These are phyloP conservation scores for Prionace glauca DNA, from an alignment of 2,797 vertebrate genomes.

Conservation along the genomic window DNA sequence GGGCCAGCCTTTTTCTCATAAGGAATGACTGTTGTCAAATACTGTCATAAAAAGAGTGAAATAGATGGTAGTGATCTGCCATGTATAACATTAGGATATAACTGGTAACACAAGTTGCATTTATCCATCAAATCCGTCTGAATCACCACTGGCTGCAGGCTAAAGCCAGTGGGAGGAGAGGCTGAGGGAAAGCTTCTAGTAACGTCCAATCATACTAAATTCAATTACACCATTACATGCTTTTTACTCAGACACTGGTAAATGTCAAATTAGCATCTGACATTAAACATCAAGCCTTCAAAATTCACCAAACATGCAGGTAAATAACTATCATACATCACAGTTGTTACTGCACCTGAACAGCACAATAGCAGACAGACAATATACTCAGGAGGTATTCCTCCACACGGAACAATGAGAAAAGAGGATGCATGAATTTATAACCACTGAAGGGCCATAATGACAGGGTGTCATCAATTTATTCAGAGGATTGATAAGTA, in stretches of 20 bases:
- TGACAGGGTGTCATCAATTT: not conserved
- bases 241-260: not conserved
- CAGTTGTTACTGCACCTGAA: not conserved
- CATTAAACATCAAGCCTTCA: not conserved
- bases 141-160: not conserved
- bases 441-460: not conserved
- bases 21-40: conserved; percentile 95
- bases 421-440: not conserved
- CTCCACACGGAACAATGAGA: not conserved
- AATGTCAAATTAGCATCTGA: too few relatives aligned
- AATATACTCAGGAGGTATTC: not conserved
- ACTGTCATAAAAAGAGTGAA: conserved; percentile 61
- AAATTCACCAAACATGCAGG: not conserved
- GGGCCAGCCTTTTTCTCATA: conserved; percentile 86
- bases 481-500: not conserved
- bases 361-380: not conserved
- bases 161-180: not conserved
- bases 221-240: not conserved
- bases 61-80: not conserved
- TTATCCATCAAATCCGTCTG: not conserved
- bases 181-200: not conserved
- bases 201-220: not conserved
- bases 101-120: not conserved
- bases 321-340: not conserved
- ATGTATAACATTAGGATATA: not conserved